phyloP scores from a whole-genome alignment of 64 coral and sea anemone species.

The Stylophora pistillata region DNA sequence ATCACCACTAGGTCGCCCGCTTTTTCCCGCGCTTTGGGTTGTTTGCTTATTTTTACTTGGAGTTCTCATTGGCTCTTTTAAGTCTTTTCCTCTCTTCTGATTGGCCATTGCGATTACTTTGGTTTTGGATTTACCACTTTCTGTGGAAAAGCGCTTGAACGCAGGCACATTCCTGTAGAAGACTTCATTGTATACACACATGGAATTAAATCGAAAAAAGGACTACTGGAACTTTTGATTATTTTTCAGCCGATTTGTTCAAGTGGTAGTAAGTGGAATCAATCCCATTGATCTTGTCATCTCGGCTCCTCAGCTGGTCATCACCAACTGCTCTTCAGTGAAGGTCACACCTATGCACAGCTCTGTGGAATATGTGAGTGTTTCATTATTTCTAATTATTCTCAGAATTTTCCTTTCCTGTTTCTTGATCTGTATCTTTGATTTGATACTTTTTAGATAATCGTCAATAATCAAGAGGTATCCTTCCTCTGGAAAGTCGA shows the following conservation, averaged over 20 bases:
- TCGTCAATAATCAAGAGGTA: slow-evolving; percentile 42
- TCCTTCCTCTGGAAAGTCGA: slow-evolving; percentile 62
- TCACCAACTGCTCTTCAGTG: slow-evolving; percentile 36
- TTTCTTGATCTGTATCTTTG: no score
- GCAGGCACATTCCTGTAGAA: not conserved
- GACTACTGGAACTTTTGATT: not conserved
- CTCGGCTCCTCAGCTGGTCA: not conserved
- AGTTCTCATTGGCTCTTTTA: no score
- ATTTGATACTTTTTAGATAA: not conserved
- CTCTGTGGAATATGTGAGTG: slow-evolving; percentile 45
- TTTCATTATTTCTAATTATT: not conserved
- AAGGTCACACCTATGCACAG: slow-evolving; percentile 20
- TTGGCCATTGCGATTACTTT: no score
- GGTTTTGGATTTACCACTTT: no score
- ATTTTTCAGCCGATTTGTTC: slow-evolving; percentile 60
- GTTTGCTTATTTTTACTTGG: no score
- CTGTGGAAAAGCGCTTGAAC: no score
- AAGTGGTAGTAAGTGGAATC: slow-evolving; percentile 38
- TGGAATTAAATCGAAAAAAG: no score
- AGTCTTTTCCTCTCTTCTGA: no score
- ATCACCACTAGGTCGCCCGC: no score
- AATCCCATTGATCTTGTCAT: slow-evolving; percentile 39
- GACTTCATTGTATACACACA: no score
- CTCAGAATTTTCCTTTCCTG: not conserved
- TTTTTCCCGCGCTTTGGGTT: no score